Evolutionary conservation across 2,113 vertebrate genomes (phyloP), one percentile per base, ranked within the genome.

Genomic region (Thalassarche chlororhynchos): DNA sequence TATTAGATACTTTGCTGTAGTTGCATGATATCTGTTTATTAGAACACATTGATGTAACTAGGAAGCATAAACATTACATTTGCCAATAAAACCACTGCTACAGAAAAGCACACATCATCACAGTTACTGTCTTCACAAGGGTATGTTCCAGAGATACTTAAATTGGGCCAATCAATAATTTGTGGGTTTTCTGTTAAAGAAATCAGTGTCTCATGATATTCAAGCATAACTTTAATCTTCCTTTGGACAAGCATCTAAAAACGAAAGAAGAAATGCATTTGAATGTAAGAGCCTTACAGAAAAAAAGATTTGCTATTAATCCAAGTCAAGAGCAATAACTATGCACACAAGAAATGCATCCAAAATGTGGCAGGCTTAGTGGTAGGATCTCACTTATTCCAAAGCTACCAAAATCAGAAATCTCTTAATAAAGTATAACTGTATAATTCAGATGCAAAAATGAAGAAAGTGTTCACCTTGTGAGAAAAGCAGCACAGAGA

Each of bases 61-160:
- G 60, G 70, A 97, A 94, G 74, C 93, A 95, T 93, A 97, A 97
- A 96, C 84, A 94, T 95, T 96, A 93, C 88, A 92, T 97, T 96
- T 93, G 86, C 97, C 88, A 96, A 79, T 97, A 97, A 97, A 98
- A 97, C 97, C 93, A 96, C 75, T 89, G 52, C 91, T 94, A 88
- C 74, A 97, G 95, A 98, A 96, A 96, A 97, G 94, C 93, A 97
- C 83, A 80, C 55, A 91, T 94, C 95, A 95, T 93, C 90, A 90
- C 92, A 97, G 95, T 94, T 97, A 96, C 38, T 95, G 95, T 93
- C 74, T 94, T 88, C 82, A 88, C 82, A 96, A 96, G 88, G 40
- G 78, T 93, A 78, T 71, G 68, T 92, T 97, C 91, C 79, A 95
- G 57, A 94, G 93, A 97, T 60, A 88, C 84, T 70, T 83, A 87